phyloP scores from a whole-genome alignment of 2,888 invertebrate genomes.

The Glyphotaelius pellucidus region DNA sequence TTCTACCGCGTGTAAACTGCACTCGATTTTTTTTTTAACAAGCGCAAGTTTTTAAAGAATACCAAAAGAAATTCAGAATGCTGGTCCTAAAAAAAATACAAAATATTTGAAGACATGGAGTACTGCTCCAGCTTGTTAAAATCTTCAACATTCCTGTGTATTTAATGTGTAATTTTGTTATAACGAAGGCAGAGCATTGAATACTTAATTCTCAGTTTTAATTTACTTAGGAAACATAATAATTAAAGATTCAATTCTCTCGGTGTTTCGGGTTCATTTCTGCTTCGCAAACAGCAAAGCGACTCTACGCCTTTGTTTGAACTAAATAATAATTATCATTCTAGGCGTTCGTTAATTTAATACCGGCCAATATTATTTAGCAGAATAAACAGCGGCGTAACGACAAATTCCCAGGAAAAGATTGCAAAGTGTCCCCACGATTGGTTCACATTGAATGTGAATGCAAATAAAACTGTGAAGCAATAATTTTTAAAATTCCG shows the following conservation, averaged over 20 bases:
- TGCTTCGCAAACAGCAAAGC: neutral
- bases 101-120: neutral
- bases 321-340: conserved; percentile 8
- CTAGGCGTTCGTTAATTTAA: neutral
- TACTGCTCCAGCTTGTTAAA: neutral
- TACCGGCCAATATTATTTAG: neutral
- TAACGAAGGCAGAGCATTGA: neutral
- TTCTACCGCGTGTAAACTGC: too few species aligned
- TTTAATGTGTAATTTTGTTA: neutral
- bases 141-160: neutral
- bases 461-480: neutral
- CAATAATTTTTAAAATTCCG: too few species aligned
- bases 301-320: conserved; percentile 13
- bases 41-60: too few species aligned
- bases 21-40: too few species aligned
- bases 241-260: conserved; percentile 8
- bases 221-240: neutral
- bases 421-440: neutral
- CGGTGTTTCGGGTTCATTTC: neutral
- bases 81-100: too few species aligned
- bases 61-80: too few species aligned
- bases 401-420: neutral
- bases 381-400: neutral
- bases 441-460: neutral
- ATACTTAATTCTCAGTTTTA: conserved; percentile 4